Evolutionary conservation across 1,140 invertebrate species (phyloP).

Genomic region (Zaprionus nigranus): DNA sequence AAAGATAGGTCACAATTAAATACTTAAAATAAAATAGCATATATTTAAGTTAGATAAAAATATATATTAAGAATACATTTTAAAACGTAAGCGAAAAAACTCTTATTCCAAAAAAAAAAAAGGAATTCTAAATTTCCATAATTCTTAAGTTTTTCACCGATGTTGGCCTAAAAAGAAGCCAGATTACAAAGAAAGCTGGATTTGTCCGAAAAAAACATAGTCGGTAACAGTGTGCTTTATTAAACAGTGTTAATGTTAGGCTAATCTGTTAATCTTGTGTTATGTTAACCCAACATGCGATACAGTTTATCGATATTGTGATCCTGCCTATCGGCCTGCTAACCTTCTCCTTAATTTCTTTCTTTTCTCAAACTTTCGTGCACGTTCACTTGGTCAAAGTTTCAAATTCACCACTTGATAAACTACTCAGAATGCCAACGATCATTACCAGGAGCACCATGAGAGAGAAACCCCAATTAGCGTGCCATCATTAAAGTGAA

Average conservation of each 20-base stretch:
- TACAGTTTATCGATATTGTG: not conserved
- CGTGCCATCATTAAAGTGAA: slow-evolving; percentile 72
- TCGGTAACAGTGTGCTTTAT: not conserved
- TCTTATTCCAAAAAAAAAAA: no score
- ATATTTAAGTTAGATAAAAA: no score
- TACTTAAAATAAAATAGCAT: no score
- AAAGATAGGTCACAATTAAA: no score
- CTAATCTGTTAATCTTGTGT: not conserved
- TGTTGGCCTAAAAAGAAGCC: no score
- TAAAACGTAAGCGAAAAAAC: not conserved
- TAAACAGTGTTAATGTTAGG: not conserved
- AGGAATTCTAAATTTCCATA: no score
- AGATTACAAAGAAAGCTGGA: no score
- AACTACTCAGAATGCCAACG: slow-evolving; percentile 71
- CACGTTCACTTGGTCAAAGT: not conserved
- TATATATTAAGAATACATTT: no score
- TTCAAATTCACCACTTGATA: slow-evolving; percentile 60
- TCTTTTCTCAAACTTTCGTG: not conserved
- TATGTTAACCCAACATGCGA: not conserved
- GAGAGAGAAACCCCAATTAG: slow-evolving; percentile 58
- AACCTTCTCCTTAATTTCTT: not conserved
- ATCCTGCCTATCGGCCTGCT: not conserved
- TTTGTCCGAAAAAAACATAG: no score
- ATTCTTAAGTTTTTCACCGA: no score
- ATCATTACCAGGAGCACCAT: slow-evolving; percentile 55